Conservation (phyloP, 2,113 vertebrate species). For the Nicator chloris region DNA sequence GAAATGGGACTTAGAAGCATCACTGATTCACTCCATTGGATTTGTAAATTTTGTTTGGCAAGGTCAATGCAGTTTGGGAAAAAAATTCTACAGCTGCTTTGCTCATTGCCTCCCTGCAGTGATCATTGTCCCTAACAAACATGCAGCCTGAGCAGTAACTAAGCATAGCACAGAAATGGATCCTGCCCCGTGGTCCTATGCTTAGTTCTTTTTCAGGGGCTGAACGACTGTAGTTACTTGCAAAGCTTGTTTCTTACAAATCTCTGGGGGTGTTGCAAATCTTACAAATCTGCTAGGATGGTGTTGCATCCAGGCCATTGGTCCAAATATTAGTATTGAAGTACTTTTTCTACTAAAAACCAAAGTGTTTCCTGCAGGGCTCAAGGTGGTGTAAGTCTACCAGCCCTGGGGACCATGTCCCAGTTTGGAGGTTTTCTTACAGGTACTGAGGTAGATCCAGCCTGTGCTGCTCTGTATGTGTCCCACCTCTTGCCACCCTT, state of each 20-base stretch:
- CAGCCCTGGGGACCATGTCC: rapidly evolving
- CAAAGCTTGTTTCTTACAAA: neutral
- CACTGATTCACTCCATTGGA: neutral
- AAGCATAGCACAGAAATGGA: neutral
- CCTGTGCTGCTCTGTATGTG: neutral
- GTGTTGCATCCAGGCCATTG: neutral
- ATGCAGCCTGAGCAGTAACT: neutral
- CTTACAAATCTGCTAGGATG: neutral
- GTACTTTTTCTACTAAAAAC: neutral
- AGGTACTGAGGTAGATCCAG: neutral
- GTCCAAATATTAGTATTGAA: neutral
- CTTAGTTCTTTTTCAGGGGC: no score
- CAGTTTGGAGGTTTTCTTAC: neutral
- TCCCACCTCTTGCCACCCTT: neutral
- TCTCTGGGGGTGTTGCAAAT: neutral
- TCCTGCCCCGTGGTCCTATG: neutral
- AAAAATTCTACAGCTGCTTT: neutral
- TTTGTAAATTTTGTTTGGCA: neutral
- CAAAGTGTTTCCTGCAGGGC: neutral
- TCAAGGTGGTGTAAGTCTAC: neutral
- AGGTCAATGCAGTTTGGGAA: neutral
- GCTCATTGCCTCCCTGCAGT: neutral
- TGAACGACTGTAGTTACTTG: neutral
- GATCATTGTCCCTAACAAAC: neutral
- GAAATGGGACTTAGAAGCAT: neutral